Conservation (phyloP, 2,888 invertebrate genomes). For the Drosophila melanosoma region DNA sequence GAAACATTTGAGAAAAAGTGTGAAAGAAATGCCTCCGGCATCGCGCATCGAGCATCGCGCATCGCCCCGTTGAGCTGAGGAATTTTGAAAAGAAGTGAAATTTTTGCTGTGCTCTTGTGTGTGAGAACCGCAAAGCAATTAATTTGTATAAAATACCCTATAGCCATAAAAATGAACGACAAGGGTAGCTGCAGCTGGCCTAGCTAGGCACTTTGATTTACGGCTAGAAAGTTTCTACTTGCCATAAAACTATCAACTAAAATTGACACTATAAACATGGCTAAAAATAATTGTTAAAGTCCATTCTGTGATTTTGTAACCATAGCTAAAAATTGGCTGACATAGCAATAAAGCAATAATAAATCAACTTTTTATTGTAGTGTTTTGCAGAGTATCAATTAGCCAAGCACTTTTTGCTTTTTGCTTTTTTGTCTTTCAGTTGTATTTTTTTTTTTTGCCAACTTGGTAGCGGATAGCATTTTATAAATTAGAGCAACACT, state of each 20-base stretch:
- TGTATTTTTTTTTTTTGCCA: conserved; percentile 29
- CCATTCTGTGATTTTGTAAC: neutral
- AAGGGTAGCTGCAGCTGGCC: conserved; percentile 14
- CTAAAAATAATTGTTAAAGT: neutral
- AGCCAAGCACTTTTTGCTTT: conserved; percentile 16
- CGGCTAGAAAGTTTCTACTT: neutral
- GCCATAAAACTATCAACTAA: neutral
- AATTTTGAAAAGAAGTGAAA: conserved; percentile 82
- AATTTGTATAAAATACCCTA: conserved; percentile 72
- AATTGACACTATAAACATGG: neutral
- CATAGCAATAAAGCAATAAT: neutral
- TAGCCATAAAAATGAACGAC: conserved; percentile 9
- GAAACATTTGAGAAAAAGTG: conserved; percentile 70
- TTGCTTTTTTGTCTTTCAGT: conserved; percentile 27
- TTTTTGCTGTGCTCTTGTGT: conserved; percentile 70
- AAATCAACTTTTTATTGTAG: neutral
- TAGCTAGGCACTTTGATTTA: neutral
- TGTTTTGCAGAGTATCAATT: conserved; percentile 33
- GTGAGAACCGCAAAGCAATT: conserved; percentile 78
- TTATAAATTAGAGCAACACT: conserved; percentile 81
- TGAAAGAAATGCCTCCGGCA: conserved; percentile 69
- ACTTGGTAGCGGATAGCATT: conserved; percentile 74
- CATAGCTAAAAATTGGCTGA: neutral
- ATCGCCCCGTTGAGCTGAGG: conserved; percentile 60
- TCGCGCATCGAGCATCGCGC: conserved; percentile 36